Conservation (phyloP, 2,113 vertebrate genomes). For the Cyprinodon tularosa region DNA sequence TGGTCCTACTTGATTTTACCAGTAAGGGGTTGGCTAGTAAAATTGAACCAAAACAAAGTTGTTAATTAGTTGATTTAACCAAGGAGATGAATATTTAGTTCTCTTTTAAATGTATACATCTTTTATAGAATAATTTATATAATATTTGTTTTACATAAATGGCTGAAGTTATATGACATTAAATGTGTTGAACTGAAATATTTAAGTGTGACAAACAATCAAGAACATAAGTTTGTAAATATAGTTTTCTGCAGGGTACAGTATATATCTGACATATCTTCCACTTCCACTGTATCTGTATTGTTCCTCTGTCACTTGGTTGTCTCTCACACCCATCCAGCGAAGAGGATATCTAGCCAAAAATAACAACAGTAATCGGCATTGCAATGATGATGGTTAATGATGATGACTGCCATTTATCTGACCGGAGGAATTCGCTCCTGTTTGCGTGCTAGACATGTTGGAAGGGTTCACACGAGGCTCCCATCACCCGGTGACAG, state of each 20-base stretch:
- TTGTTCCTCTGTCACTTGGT: constrained; percentile 40
- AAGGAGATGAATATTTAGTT: too few relatives aligned
- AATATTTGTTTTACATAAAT: too few relatives aligned
- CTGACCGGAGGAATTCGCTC: constrained; percentile 33
- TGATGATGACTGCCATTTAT: constrained; percentile 61
- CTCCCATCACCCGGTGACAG: constrained; percentile 61
- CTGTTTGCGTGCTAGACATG: constrained; percentile 21
- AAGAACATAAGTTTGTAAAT: not conserved
- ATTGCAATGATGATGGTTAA: constrained; percentile 58
- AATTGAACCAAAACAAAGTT: too few relatives aligned
- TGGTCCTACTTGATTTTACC: too few relatives aligned
- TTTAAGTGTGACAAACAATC: not conserved
- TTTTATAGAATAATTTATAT: too few relatives aligned
- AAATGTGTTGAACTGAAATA: too few relatives aligned
- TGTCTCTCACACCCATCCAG: constrained; percentile 31
- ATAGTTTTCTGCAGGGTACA: not conserved
- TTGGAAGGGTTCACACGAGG: constrained; percentile 52
- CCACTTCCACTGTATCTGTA: not conserved
- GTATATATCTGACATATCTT: not conserved
- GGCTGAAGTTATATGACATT: too few relatives aligned
- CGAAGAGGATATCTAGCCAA: constrained; percentile 27
- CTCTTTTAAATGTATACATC: too few relatives aligned
- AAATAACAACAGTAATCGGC: constrained; percentile 50
- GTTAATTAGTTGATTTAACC: too few relatives aligned
- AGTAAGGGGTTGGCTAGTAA: too few relatives aligned